Evolutionary conservation across 2,797 vertebrate genomes (phyloP), one percentile per base, ranked within the genome.

Genomic region (Notoglanidium macrostoma): DNA sequence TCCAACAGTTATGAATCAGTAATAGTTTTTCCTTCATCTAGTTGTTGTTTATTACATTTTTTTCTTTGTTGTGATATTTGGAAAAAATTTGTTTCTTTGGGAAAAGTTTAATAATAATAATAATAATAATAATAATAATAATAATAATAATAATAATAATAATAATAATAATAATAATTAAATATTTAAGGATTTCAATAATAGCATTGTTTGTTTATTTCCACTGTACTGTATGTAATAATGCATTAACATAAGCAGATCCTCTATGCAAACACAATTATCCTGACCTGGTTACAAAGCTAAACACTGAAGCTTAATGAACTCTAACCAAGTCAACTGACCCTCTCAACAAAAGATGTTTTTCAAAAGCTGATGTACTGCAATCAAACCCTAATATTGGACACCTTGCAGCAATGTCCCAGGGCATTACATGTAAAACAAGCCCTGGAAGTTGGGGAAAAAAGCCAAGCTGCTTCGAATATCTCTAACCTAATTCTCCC

Each of bases 251-350:
- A 3, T 57, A n/a, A 74, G 55, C 68, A 35, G 55, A 86, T 46
- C 15, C 70, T 76, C 68, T 21, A 65, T 15, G 19, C 85, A 86
- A 68, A 86, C 57, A 49, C 68, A 81, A 73, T 73, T 51, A 84
- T 19, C 67, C 8, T 51, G 49, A 49, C 59, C 26, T 5, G 9
- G 35, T 17, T 51, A 32, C 80, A 68, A 35, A 87, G 51, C 61
- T 49, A 65, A 77, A 70, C n/a, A 63, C 35, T 67, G 46, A 49
- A 51, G n/a, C 51, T 26, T 35, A 61, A 77, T 84, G n/a, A 77
- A 29, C 12, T 29, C 40, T 26, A 26, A 74, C n/a, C 23, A 21
- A 32, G 49, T 55, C 51, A 78, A 55, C 73, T 23, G 32, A 78
- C 6, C 46, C 21, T 15, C 23, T 46, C 7, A 79, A 79, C 61